phyloP scores from a whole-genome alignment of 2,888 invertebrate species.

The Drosophila cognata region DNA sequence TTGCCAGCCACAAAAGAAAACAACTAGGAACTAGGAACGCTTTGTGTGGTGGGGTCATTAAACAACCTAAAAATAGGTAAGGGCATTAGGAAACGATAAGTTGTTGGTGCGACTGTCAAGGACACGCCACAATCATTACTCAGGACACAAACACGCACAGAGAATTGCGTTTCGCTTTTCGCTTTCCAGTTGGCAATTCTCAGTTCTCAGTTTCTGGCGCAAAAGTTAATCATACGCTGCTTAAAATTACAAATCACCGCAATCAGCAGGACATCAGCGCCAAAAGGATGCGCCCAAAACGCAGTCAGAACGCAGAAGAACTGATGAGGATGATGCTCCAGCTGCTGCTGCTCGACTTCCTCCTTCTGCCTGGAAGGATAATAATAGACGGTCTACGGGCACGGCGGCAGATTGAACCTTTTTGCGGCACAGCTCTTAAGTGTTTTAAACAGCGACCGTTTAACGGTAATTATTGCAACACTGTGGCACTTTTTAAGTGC shows the following conservation, averaged over 20 bases:
- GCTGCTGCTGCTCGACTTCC: constrained; percentile 2
- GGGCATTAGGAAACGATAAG: constrained; percentile 43
- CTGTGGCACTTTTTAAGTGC: constrained; percentile 80
- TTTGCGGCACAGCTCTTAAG: constrained; percentile 58
- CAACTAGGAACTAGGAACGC: not conserved
- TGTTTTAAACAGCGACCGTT: constrained; percentile 78
- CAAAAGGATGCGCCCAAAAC: constrained; percentile 38
- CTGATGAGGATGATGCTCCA: constrained; percentile 16
- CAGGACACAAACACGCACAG: constrained; percentile 21
- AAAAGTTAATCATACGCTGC: constrained; percentile 77
- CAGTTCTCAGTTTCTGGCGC: constrained; percentile 24
- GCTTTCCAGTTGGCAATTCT: constrained; percentile 17
- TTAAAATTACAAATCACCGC: constrained; percentile 78
- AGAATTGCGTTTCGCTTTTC: constrained; percentile 7
- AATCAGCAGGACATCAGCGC: constrained; percentile 61
- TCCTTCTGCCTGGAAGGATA: constrained; percentile 49
- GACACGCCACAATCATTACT: constrained; percentile 55
- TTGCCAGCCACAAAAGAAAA: constrained; percentile 23
- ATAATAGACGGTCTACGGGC: constrained; percentile 64
- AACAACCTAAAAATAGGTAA: constrained; percentile 50
- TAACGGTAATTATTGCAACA: constrained; percentile 80
- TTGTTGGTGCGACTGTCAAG: constrained; percentile 57
- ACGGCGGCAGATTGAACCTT: constrained; percentile 56
- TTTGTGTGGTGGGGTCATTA: constrained; percentile 17
- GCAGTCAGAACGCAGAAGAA: constrained; percentile 21